Percentiles rank a stretch among this genome's conserved stretches.
These are phyloP conservation scores for Mixornis gularis DNA, from an alignment of 2,113 vertebrate genomes.

Conservation along the genomic window DNA sequence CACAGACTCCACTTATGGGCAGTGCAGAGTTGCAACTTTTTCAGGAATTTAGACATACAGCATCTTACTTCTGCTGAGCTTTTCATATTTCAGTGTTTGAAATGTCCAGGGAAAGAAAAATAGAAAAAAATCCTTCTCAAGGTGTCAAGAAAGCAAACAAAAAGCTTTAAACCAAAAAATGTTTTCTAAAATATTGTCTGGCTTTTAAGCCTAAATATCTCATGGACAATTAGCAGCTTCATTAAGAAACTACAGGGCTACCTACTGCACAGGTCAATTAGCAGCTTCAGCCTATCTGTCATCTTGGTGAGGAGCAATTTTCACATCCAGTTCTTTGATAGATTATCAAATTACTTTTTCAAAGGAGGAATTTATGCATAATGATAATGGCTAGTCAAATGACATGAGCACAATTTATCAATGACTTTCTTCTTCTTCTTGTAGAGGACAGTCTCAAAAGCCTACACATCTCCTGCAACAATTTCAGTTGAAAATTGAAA, in stretches of 20 bases:
- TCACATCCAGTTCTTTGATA: conserved; percentile 19
- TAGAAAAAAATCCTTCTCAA: background rate
- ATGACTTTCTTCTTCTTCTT: background rate
- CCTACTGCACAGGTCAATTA: background rate
- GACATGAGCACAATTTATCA: background rate
- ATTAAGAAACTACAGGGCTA: background rate
- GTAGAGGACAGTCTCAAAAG: background rate
- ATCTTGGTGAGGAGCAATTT: background rate
- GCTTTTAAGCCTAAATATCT: background rate
- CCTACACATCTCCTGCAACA: background rate
- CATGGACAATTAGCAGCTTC: background rate
- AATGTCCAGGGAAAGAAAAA: background rate
- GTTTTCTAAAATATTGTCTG: background rate
- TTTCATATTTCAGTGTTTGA: background rate
- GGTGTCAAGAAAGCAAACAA: background rate
- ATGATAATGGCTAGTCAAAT: background rate
- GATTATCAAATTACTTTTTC: conserved; percentile 2
- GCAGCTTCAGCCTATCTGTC: background rate
- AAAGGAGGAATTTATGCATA: background rate
- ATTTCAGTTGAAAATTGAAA: background rate
- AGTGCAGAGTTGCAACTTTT: background rate
- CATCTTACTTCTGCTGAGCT: background rate
- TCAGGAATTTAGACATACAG: background rate
- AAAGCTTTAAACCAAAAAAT: background rate
- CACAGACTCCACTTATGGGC: background rate